Percentiles rank a stretch among this genome's conserved stretches.
These are phyloP conservation scores for Eupleurogrammus muticus DNA, from an alignment of 2,797 vertebrate genomes.

Conservation along the genomic window DNA sequence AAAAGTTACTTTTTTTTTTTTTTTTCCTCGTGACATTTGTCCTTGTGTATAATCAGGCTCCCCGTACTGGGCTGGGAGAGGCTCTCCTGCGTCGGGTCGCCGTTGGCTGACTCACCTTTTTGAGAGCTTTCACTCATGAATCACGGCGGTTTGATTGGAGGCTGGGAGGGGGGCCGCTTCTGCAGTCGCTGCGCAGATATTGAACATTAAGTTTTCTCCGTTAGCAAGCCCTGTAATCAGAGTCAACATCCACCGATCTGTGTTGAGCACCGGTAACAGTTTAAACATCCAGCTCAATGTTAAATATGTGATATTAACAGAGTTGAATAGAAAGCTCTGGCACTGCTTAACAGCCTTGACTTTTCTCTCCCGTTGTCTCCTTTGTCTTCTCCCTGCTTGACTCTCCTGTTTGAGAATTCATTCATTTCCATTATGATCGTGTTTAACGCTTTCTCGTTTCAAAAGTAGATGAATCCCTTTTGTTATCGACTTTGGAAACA, in stretches of 20 bases:
- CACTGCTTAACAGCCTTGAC: background rate
- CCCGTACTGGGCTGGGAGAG: conserved; percentile 3
- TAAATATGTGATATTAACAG: background rate
- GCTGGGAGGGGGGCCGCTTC: background rate
- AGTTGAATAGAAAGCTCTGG: background rate
- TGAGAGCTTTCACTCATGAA: conserved; percentile 8
- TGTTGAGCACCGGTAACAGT: conserved; percentile 30
- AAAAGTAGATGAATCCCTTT: too few relatives aligned
- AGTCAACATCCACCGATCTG: conserved; percentile 25
- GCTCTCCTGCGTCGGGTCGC: conserved; percentile 10
- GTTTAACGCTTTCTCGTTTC: too few relatives aligned
- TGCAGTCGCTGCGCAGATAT: conserved; percentile 32
- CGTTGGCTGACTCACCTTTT: conserved; percentile 10
- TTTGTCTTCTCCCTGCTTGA: background rate
- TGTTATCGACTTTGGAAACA: background rate
- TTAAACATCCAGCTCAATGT: conserved; percentile 1
- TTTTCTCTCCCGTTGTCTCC: background rate
- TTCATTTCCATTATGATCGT: too few relatives aligned
- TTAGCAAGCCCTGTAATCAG: conserved; percentile 57
- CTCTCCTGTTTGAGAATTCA: too few relatives aligned
- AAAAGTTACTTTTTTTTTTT: background rate
- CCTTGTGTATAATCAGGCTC: background rate
- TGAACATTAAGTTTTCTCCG: conserved; percentile 42
- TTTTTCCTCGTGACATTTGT: conserved; percentile 7
- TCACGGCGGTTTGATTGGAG: conserved; percentile 11